These are phyloP conservation scores for Unio pictorum DNA, from an alignment of 2,888 invertebrate genomes.

Conservation along the genomic window DNA sequence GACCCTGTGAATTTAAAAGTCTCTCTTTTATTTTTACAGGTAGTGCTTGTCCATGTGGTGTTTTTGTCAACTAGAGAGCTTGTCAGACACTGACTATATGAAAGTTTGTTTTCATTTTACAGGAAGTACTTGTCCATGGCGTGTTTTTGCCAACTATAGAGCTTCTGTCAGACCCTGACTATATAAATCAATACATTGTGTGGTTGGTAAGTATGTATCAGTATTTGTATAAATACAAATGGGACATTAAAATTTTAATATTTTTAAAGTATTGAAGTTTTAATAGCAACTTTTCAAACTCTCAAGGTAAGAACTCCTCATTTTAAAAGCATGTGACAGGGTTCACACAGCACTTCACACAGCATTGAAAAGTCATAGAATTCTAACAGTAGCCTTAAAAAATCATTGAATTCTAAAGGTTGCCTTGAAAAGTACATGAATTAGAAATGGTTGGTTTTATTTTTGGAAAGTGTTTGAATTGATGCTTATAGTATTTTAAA, in stretches of 20 bases:
- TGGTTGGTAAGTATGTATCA: slow-evolving; percentile 81
- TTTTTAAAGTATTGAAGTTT: too few relatives aligned
- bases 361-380: too few relatives aligned
- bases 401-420: too few relatives aligned
- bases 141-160: slow-evolving; percentile 81
- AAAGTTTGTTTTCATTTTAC: slow-evolving; percentile 75
- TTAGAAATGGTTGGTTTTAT: too few relatives aligned
- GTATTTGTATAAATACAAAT: not conserved
- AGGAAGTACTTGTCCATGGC: slow-evolving; percentile 84
- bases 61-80: slow-evolving; percentile 81
- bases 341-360: too few relatives aligned
- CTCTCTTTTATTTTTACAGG: slow-evolving; percentile 22
- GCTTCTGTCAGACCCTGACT: slow-evolving; percentile 89
- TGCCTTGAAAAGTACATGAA: too few relatives aligned
- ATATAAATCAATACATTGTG: slow-evolving; percentile 89
- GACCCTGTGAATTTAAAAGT: slow-evolving; percentile 87
- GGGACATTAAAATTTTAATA: not conserved
- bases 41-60: slow-evolving; percentile 13
- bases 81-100: slow-evolving; percentile 92
- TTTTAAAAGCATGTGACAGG: too few relatives aligned
- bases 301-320: too few relatives aligned
- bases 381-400: too few relatives aligned
- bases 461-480: too few relatives aligned
- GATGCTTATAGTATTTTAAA: too few relatives aligned
- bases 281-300: too few relatives aligned